Conservation (phyloP, 2,888 invertebrate genomes). For the Pyrrhia umbra region DNA sequence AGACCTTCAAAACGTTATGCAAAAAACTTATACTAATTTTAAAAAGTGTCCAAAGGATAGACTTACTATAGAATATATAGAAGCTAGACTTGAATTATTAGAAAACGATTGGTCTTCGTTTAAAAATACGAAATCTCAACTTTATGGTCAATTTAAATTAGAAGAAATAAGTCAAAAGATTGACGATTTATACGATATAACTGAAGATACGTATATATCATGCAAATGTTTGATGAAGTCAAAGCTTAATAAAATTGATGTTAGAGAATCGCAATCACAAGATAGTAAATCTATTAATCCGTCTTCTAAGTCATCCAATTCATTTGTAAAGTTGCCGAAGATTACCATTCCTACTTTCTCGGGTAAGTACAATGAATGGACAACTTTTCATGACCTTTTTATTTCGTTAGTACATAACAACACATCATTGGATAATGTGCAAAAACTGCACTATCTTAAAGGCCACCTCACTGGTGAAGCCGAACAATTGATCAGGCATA, state of each 20-base stretch:
- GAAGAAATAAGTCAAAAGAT: constrained; percentile 21
- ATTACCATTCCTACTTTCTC: no score
- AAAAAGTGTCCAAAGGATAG: constrained; percentile 2
- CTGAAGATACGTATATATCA: constrained; percentile 12
- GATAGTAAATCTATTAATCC: background rate
- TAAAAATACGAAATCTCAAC: constrained; percentile 12
- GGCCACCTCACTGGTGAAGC: no score
- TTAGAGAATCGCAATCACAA: background rate
- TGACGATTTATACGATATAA: constrained; percentile 13
- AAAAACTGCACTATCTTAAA: no score
- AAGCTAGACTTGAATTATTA: constrained; percentile 20
- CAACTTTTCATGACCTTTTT: no score
- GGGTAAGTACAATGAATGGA: no score
- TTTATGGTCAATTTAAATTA: constrained; percentile 5
- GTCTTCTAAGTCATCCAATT: background rate
- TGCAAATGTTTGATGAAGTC: no score
- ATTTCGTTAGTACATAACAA: no score
- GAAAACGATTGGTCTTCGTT: constrained; percentile 19
- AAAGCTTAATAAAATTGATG: constrained; percentile 3
- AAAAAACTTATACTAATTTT: constrained; percentile 1
- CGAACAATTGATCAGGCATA: constrained; percentile 50
- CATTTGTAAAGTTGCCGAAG: constrained; percentile 3
- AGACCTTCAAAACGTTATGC: constrained; percentile 10
- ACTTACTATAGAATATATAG: constrained; percentile 9
- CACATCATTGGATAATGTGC: no score